phyloP scores from a whole-genome alignment of 1,140 invertebrate genomes.

The Brachionus asplanchnoidis region DNA sequence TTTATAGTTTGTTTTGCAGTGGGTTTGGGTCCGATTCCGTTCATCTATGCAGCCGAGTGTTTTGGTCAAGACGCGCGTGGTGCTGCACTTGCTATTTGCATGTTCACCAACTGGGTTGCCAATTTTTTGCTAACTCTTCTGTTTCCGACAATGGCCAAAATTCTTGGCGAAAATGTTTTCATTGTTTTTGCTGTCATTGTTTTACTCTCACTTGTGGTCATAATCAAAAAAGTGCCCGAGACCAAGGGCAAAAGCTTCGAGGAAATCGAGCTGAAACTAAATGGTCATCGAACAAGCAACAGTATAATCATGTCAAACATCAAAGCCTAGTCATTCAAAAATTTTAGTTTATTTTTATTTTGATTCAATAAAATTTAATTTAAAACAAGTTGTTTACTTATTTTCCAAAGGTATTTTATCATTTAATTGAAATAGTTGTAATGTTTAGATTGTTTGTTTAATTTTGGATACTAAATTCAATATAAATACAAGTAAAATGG shows the following conservation, averaged over 20 bases:
- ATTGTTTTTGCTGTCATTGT: neutral
- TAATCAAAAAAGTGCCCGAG: conserved; percentile 58
- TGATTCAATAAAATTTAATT: neutral
- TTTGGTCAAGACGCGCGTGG: neutral
- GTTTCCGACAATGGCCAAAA: neutral
- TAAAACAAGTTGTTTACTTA: neutral
- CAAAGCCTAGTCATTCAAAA: neutral
- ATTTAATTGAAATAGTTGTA: neutral
- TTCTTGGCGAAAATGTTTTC: neutral
- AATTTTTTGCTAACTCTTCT: neutral
- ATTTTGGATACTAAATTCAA: neutral
- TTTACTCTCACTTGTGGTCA: neutral
- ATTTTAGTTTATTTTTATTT: neutral
- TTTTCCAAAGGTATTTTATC: neutral
- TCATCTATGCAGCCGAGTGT: conserved; percentile 20
- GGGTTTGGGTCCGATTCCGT: conserved; percentile 37
- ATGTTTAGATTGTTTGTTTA: neutral
- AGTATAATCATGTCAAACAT: neutral
- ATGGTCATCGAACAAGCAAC: neutral
- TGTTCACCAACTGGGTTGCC: neutral
- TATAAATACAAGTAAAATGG: neutral
- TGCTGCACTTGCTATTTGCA: conserved; percentile 1
- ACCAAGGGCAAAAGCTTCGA: conserved; percentile 29
- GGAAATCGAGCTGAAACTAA: conserved; percentile 45
- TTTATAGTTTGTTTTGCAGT: conserved; percentile 34